Evolutionary conservation across 1,140 invertebrate species (phyloP), one percentile per base, ranked within the genome.

Genomic region (Yoshiicerus persimilis): DNA sequence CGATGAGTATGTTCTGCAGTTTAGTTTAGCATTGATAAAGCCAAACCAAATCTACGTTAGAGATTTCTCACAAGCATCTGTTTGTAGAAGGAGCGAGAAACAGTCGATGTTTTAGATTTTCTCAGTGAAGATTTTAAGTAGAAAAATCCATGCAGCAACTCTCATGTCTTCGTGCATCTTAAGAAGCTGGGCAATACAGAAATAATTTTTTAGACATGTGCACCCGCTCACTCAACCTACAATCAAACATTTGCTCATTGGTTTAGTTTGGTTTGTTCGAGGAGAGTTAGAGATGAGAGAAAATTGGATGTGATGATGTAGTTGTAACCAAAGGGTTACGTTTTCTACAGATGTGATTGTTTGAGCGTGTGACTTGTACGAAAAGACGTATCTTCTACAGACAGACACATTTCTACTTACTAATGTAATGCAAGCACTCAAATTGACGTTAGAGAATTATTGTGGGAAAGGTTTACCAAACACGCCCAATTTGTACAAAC

Each of bases 161-260:
- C n/a, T n/a, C n/a, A n/a, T n/a, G n/a, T n/a, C n/a, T n/a, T n/a
- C n/a, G n/a, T n/a, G n/a, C n/a, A n/a, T 70, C 66, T 32, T 32
- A 30, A 30, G 13, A 16, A 80, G 34, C n/a, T 80, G 20, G 34
- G 34, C 75, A n/a, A 32, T 80, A 38, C 32, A 36, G 32, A 80
- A 80, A 80, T 80, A 80, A 34, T 80, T 80, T 80, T 80, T 80
- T 80, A 34, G 75, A 80, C 75, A 80, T 80, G 32, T 80, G 75
- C 30, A 80, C 75, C 34, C 75, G 75, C 75, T 80, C 32, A 80
- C 75, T 80, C 75, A 80, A 80, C 75, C 75, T 80, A 80, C 75
- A 80, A 80, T 80, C 75, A 80, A 32, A 36, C 75, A 80, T 80
- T 80, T 80, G 75, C 32, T 80, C 75, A 80, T 80, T 34, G 75